phyloP scores from a whole-genome alignment of 1,140 invertebrate genomes.

The Brachionus koreanus region DNA sequence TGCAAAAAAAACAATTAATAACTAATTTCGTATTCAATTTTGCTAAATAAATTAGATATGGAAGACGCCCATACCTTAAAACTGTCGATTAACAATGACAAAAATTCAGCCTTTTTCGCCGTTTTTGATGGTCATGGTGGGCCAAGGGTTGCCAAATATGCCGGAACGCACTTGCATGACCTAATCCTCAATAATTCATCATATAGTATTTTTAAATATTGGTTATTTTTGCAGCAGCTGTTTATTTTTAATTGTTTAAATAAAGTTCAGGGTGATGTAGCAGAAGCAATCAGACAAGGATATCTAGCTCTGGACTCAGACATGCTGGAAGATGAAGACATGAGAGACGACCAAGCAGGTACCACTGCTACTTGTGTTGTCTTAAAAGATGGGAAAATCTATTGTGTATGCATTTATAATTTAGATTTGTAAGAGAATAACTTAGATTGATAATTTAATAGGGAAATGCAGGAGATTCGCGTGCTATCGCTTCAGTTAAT shows the following conservation, averaged over 20 bases:
- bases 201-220: not conserved
- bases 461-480: slow-evolving; percentile 91
- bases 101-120: slow-evolving; percentile 83
- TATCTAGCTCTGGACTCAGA: slow-evolving; percentile 86
- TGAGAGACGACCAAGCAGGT: slow-evolving; percentile 85
- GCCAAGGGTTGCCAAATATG: not conserved
- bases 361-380: slow-evolving; percentile 85
- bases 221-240: not conserved
- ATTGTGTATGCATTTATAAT: slow-evolving; percentile 66
- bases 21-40: slow-evolving; percentile 40
- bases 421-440: not conserved
- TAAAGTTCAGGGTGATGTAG: slow-evolving; percentile 70
- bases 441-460: slow-evolving; percentile 48
- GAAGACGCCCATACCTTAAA: slow-evolving; percentile 96
- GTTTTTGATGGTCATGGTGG: slow-evolving; percentile 94
- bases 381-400: slow-evolving; percentile 70
- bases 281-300: slow-evolving; percentile 76
- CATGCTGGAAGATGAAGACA: slow-evolving; percentile 70
- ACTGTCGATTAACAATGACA: slow-evolving; percentile 76
- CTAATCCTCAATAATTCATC: not conserved
- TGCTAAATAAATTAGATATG: slow-evolving; percentile 65
- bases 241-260: not conserved
- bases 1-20: slow-evolving; percentile 42
- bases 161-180: slow-evolving; percentile 17
- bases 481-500: slow-evolving; percentile 72